Evolutionary conservation across 2,888 invertebrate genomes (phyloP), one percentile per base, ranked within the genome.

Genomic region (Eristalis tenax): DNA sequence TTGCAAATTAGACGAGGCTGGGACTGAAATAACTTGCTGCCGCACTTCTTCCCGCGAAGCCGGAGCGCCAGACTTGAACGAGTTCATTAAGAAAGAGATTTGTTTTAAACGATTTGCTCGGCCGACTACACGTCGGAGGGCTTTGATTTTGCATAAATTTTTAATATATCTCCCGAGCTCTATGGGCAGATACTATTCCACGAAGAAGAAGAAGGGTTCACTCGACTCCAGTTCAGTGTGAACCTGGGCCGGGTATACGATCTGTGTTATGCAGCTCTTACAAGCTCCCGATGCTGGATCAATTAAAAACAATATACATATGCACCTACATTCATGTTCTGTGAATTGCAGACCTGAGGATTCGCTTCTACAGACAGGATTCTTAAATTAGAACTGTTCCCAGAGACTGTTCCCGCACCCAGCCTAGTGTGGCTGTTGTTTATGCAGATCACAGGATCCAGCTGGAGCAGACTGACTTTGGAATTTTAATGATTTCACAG

Each of bases 71-170:
- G 23, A 28, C 43, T 35, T 75, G 80, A 83, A 87, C 80, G 87
- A 77, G 87, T 87, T 83, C 83, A 87, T 87, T 87, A 87, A 87
- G 79, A 76, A 83, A 79, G 22, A 83, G 87, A 87, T 87, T 83
- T 87, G 83, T 87, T 87, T 87, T 59, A 83, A 87, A 87, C 79
- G 83, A 50, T 65, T 87, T 32, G 50, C 56, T 56, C 50, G 35
- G 70, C 32, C 59, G 65, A 59, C 76, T 73, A 56, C 68, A 74
- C 65, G 83, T 28, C 70, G 78, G 76, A 57, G 40, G 66, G 75
- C 87, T 87, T 87, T 87, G 87, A 83, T 80, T 87, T 87, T 87
- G 87, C 87, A 87, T 87, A 87, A 76, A 83, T 83, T 83, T 69
- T 80, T 87, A 83, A 87, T 87, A 87, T 83, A 87, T 83, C 83